These are phyloP conservation scores for Redunca redunca DNA, from an alignment of 2,113 vertebrate genomes.

Conservation along the genomic window DNA sequence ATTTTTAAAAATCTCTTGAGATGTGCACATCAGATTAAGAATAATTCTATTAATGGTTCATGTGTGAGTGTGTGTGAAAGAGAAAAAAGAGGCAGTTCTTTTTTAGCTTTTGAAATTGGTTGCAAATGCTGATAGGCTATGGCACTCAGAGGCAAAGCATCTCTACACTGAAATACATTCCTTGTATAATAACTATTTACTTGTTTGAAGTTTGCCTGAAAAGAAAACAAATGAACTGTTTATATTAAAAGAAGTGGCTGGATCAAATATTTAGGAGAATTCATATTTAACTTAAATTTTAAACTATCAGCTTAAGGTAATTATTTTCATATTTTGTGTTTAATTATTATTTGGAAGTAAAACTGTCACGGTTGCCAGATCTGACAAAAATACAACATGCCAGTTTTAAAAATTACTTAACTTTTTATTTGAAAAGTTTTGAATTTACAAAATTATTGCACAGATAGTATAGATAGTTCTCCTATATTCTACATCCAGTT, in stretches of 20 bases:
- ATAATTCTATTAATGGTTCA: conserved; percentile 2
- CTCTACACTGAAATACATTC: neutral
- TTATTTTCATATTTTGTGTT: conserved; percentile 30
- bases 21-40: conserved; percentile 45
- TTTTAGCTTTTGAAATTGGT: conserved; percentile 27
- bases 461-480: neutral
- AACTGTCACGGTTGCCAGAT: neutral
- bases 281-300: conserved; percentile 7
- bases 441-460: conserved; percentile 7
- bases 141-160: neutral
- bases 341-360: conserved; percentile 37
- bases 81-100: neutral
- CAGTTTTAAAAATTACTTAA: neutral
- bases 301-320: neutral
- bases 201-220: neutral
- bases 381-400: conserved; percentile 22
- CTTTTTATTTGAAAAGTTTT: neutral
- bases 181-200: neutral
- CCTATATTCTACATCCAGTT: neutral
- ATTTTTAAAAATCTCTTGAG: neutral
- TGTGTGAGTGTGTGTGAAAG: neutral
- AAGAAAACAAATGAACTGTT: neutral
- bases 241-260: conserved; percentile 21
- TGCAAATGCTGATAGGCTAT: conserved; percentile 6
- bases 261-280: conserved; percentile 30